Evolutionary conservation across 2,888 invertebrate genomes (phyloP).

Genomic region (Acleris holmiana): DNA sequence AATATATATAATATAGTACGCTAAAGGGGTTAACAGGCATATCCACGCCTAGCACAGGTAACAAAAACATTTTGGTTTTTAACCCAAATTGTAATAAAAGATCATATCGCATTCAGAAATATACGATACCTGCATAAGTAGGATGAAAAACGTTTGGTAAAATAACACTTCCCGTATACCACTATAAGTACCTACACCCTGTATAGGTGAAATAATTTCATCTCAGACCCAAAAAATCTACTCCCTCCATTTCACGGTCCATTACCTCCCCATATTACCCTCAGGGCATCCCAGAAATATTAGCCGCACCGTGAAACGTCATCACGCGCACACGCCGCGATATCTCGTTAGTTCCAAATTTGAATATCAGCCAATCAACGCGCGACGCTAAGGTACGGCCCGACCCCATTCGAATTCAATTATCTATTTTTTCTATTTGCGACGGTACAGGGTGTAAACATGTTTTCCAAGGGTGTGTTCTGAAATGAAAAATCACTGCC

Average conservation of each 20-base stretch:
- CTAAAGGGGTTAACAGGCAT: too few species aligned
- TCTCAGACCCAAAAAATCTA: constrained; percentile 36
- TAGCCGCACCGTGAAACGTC: constrained; percentile 74
- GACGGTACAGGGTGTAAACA: constrained; percentile 47
- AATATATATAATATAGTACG: too few species aligned
- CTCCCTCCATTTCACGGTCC: constrained; percentile 71
- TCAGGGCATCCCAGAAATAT: constrained; percentile 72
- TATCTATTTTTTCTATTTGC: constrained; percentile 57
- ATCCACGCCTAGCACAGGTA: too few species aligned
- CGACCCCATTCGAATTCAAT: constrained; percentile 70
- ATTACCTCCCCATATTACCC: constrained; percentile 61
- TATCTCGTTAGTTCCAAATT: constrained; percentile 75
- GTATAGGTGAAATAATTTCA: constrained; percentile 6
- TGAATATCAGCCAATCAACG: constrained; percentile 83
- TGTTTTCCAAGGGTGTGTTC: constrained; percentile 35
- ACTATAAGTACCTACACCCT: too few species aligned
- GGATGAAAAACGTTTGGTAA: too few species aligned
- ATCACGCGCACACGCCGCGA: constrained; percentile 68
- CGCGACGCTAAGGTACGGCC: constrained; percentile 58
- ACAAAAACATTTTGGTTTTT: too few species aligned
- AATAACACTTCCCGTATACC: too few species aligned
- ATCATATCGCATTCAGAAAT: too few species aligned
- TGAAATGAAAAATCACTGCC: too few species aligned
- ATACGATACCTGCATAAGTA: too few species aligned
- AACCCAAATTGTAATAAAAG: too few species aligned